Evolutionary conservation across 2,888 invertebrate genomes (phyloP).

Genomic region (Smittia sp.): DNA sequence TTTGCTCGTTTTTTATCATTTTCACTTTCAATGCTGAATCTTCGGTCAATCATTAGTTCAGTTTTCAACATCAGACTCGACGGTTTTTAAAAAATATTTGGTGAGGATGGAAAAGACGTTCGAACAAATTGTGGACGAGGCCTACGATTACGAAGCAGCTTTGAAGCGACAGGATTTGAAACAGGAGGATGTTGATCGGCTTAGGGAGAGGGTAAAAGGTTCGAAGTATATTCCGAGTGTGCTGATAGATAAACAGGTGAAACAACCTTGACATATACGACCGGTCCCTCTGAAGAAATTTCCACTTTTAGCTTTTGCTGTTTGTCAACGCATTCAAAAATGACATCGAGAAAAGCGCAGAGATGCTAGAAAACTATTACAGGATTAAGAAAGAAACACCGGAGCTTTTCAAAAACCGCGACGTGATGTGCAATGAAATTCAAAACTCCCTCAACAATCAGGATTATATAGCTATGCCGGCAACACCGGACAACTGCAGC

Average conservation of each 20-base stretch:
- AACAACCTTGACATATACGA: not conserved
- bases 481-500: conserved; percentile 17
- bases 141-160: conserved; percentile 16
- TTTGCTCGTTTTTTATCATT: no score
- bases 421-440: conserved; percentile 50
- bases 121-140: not conserved
- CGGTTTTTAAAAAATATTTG: no score
- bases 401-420: conserved; percentile 55
- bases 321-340: conserved; percentile 7
- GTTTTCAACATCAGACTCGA: no score
- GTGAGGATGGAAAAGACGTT: no score
- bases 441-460: conserved; percentile 43
- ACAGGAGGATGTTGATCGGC: conserved; percentile 2
- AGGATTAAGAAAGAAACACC: conserved; percentile 52
- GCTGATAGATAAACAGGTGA: conserved; percentile 11
- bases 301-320: not conserved
- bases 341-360: conserved; percentile 43
- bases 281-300: not conserved
- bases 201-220: not conserved
- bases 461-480: conserved; percentile 56
- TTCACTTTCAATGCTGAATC: no score
- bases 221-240: not conserved
- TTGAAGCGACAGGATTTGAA: not conserved
- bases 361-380: conserved; percentile 50
- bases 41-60: no score